These are phyloP conservation scores for Dendrocincla fuliginosa DNA, from an alignment of 2,797 vertebrate genomes.

Conservation along the genomic window DNA sequence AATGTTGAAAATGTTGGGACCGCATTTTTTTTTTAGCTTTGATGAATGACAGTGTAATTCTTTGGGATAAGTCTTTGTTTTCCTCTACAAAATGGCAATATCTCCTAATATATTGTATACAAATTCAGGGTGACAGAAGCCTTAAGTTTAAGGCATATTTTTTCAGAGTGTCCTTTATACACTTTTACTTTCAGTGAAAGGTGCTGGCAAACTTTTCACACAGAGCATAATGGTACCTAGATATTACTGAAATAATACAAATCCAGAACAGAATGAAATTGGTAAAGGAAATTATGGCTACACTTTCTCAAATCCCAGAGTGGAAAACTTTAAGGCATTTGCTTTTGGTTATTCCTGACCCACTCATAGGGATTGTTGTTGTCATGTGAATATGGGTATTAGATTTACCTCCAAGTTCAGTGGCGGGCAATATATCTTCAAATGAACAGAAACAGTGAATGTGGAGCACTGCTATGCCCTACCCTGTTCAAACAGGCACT, in stretches of 20 bases:
- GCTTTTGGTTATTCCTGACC: neutral
- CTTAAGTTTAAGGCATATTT: neutral
- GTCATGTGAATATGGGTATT: neutral
- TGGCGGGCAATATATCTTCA: rapidly evolving
- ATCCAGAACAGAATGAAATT: neutral
- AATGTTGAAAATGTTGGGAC: neutral
- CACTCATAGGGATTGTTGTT: neutral
- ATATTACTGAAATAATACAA: neutral
- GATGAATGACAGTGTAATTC: neutral
- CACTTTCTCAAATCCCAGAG: neutral
- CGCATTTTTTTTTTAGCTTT: neutral
- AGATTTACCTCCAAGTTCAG: neutral
- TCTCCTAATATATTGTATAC: neutral
- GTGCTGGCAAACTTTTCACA: neutral
- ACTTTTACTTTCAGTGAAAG: neutral
- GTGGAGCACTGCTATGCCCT: neutral
- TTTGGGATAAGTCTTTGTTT: neutral
- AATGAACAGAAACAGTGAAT: neutral
- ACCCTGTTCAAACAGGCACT: neutral
- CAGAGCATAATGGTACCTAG: neutral
- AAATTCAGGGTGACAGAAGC: neutral
- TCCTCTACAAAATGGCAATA: neutral
- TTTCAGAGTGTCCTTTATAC: neutral
- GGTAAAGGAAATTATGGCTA: neutral
- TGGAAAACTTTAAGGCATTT: neutral